Percentiles rank a stretch among this genome's conserved stretches.
Conservation (phyloP, 92 coral and sea anemone species). For the Epizoanthus ramosus region DNA sequence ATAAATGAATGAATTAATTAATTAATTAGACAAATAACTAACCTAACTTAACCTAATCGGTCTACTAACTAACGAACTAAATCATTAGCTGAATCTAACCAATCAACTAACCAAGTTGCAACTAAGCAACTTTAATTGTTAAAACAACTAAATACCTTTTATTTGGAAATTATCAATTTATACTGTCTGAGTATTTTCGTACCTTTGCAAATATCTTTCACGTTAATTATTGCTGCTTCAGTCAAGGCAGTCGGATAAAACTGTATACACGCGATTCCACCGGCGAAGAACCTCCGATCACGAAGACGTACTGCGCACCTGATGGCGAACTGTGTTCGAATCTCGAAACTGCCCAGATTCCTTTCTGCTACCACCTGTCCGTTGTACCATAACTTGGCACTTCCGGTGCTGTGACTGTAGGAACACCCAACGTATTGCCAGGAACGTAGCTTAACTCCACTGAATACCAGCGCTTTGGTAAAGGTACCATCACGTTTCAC, state of each 20-base stretch:
- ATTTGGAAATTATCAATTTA: too few relatives aligned
- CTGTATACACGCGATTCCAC: conserved; percentile 72
- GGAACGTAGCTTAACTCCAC: conserved; percentile 41
- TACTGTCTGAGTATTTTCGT: not conserved
- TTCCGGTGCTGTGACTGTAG: conserved; percentile 62
- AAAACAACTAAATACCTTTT: too few relatives aligned
- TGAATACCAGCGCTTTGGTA: conserved; percentile 42
- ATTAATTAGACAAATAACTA: too few relatives aligned
- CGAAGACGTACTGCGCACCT: conserved; percentile 72
- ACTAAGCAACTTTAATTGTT: too few relatives aligned
- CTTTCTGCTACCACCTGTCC: conserved; percentile 46
- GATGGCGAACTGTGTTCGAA: conserved; percentile 63
- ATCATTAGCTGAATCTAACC: too few relatives aligned
- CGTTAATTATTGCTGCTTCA: conserved; percentile 40
- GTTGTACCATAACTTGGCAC: conserved; percentile 66
- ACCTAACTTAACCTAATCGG: too few relatives aligned
- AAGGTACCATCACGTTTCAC: conserved; percentile 44
- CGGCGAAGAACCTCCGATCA: conserved; percentile 61
- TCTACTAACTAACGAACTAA: too few relatives aligned
- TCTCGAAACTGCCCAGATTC: conserved; percentile 56
- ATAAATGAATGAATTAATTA: too few relatives aligned
- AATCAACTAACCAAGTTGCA: too few relatives aligned
- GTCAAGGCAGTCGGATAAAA: conserved; percentile 55
- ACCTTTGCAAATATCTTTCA: conserved; percentile 58
- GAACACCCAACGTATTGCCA: conserved; percentile 77